Conservation (phyloP, 2,888 invertebrate genomes). For the Anodontia alba region DNA sequence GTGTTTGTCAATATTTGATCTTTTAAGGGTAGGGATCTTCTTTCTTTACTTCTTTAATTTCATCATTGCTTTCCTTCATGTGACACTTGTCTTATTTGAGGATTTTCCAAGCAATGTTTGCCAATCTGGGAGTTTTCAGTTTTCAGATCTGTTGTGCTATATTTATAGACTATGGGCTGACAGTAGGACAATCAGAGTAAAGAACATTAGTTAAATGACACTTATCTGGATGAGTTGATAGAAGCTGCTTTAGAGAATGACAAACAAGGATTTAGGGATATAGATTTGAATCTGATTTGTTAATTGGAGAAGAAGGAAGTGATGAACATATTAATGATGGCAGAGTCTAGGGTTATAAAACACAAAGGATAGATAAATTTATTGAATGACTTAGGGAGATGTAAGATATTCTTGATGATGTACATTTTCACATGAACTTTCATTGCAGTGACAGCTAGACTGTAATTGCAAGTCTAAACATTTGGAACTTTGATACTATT, state of each 20-base stretch:
- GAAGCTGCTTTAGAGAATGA: not conserved
- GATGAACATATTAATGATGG: not conserved
- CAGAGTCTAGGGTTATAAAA: not conserved
- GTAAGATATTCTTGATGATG: too few relatives aligned
- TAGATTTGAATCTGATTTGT: not conserved
- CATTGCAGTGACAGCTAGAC: too few relatives aligned
- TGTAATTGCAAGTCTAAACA: too few relatives aligned
- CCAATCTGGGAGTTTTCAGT: not conserved
- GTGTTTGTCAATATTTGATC: constrained; percentile 25
- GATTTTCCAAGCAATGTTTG: not conserved
- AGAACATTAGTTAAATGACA: constrained; percentile 6
- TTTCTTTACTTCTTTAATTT: not conserved
- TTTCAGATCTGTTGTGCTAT: not conserved
- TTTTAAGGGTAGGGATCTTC: not conserved
- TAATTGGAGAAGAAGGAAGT: not conserved
- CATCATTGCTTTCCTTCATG: not conserved
- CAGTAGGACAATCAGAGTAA: not conserved
- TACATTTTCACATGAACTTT: too few relatives aligned
- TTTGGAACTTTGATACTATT: too few relatives aligned
- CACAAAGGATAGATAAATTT: not conserved
- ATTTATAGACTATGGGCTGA: constrained; percentile 2
- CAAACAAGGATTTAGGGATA: not conserved
- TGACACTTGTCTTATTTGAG: not conserved
- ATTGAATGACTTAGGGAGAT: too few relatives aligned
- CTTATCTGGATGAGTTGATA: constrained; percentile 5